Base-by-base conservation (phyloP, 2,888 invertebrate species). In the Allacma fusca region DNA sequence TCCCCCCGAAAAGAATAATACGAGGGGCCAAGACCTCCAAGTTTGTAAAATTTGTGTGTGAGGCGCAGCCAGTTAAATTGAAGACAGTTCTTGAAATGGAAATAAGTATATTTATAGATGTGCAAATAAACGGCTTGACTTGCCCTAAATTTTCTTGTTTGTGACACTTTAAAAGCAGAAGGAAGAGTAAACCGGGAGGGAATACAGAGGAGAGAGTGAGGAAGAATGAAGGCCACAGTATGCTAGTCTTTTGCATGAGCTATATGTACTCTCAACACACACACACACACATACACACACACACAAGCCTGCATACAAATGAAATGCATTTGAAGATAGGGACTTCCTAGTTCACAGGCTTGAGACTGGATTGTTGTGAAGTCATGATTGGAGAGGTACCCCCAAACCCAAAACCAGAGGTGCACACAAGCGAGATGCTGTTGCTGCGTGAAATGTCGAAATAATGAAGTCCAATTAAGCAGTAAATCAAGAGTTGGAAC, bases 391-490 rank as follows among this genome's bases (percentile, higher is more conserved):
- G 4, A 34, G 34, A 7, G 34, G 34, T 9, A 34, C 34, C 4
- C 34, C 34, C 34, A 34, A 34, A 34, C 5, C 5, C 34, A 34
- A 34, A 50, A n/a, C 12, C 40, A 69, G 29, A 67, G 67, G 40
- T 67, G 34, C 7, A 67, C 24, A 23, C 28, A 67, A 12, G 4
- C 59, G 9, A 59, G 34, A 65, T 16, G 1, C 16, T 62, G 50
- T 62, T 50, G 50, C 50, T 50, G 50, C n/a, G 50, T 50, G 50
- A 50, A 50, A 50, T 50, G 50, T 50, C 50, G 50, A 50, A 50
- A 50, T 50, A 50, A 50, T 50, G 50, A 50, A 50, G 50, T 16
- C 50, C 50, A 50, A 50, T 50, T 50, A 50, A 50, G 50, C 50
- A 50, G 50, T 50, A 50, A 50, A 50, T 50, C 50, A 50, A 50